Percentiles rank a stretch among this genome's conserved stretches.
Evolutionary conservation across 2,113 vertebrate species (phyloP).

Genomic region (Mus pahari): DNA sequence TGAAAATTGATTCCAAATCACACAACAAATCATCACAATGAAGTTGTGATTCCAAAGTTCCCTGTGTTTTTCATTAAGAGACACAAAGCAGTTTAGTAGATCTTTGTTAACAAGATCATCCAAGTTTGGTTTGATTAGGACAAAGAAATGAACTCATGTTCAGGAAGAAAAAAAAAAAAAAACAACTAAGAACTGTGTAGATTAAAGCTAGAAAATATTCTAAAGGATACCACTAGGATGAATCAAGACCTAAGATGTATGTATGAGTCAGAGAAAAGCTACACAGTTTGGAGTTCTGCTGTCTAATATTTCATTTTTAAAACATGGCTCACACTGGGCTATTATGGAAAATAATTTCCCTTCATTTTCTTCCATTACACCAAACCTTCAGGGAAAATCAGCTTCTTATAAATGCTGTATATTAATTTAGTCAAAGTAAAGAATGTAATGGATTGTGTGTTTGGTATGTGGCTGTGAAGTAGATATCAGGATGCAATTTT

Average conservation of each 20-base stretch:
- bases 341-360: neutral
- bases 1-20: neutral
- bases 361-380: slow-evolving; percentile 1
- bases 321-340: neutral
- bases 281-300: neutral
- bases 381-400: neutral
- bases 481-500: neutral
- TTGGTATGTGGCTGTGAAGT: neutral
- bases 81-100: neutral
- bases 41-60: neutral
- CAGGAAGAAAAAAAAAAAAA: neutral
- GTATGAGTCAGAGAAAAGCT: neutral
- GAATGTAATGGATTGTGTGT: neutral
- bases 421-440: neutral
- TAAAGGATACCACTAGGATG: neutral
- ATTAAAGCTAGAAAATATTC: neutral
- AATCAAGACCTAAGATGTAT: neutral
- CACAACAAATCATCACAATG: no score
- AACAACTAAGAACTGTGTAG: neutral
- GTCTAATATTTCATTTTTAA: slow-evolving; percentile 22
- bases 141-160: neutral
- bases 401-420: neutral
- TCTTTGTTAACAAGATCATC: neutral
- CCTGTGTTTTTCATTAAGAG: neutral
- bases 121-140: neutral